Conservation (phyloP, 1,140 invertebrate genomes). For the Gonatopus flavifemur region DNA sequence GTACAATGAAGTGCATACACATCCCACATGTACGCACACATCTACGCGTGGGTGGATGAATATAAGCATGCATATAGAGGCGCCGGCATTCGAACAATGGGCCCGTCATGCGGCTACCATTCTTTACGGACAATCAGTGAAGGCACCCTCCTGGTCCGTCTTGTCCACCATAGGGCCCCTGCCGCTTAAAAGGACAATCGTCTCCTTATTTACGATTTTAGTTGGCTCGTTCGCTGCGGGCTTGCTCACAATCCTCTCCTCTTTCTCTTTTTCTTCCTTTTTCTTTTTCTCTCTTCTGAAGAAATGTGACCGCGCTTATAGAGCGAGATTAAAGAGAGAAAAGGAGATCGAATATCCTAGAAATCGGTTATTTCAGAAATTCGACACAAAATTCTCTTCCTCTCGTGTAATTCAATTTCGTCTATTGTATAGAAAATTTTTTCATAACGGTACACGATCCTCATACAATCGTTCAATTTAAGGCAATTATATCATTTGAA, state of each 20-base stretch:
- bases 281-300: slow-evolving; percentile 4
- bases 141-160: slow-evolving; percentile 17
- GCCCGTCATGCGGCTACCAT: slow-evolving; percentile 44
- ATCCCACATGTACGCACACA: neutral
- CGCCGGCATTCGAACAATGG: slow-evolving; percentile 41
- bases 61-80: too few relatives aligned
- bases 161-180: slow-evolving; percentile 13
- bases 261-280: slow-evolving; percentile 9
- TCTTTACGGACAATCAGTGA: slow-evolving; percentile 43
- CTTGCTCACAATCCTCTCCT: slow-evolving; percentile 1
- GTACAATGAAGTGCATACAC: neutral
- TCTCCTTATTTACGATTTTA: slow-evolving; percentile 51
- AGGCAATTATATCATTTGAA: too few relatives aligned
- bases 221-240: slow-evolving; percentile 12
- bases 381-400: too few relatives aligned
- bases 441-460: too few relatives aligned
- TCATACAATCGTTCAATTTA: too few relatives aligned
- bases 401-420: too few relatives aligned
- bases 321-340: too few relatives aligned
- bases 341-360: neutral
- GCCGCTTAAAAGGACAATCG: slow-evolving; percentile 53
- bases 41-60: too few relatives aligned
- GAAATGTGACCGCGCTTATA: too few relatives aligned
- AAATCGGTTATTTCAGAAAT: too few relatives aligned
- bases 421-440: too few relatives aligned